These are phyloP conservation scores for Epizoanthus ramosus DNA, from an alignment of 92 coral and sea anemone species.

Conservation along the genomic window DNA sequence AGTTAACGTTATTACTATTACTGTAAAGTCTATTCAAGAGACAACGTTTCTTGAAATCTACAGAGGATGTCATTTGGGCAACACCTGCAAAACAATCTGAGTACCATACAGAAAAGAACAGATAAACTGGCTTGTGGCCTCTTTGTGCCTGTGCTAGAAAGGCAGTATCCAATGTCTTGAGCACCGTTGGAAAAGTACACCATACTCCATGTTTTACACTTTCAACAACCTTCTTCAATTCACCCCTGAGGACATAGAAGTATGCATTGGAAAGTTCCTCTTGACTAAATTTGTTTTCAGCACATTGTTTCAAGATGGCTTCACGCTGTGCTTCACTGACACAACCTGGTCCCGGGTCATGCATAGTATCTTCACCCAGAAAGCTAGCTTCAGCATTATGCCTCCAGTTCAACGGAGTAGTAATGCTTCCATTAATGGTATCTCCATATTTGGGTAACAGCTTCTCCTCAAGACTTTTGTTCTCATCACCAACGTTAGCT, in stretches of 20 bases:
- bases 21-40: conserved; percentile 15
- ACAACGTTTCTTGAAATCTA: conserved; percentile 42
- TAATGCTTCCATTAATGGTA: neutral
- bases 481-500: neutral
- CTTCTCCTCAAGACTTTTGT: neutral
- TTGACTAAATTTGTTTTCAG: conserved; percentile 6
- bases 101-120: conserved; percentile 39
- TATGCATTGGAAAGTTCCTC: conserved; percentile 38
- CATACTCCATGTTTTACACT: conserved; percentile 52
- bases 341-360: conserved; percentile 34
- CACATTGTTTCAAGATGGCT: conserved; percentile 42
- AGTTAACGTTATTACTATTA: neutral
- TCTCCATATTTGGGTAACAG: neutral
- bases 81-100: conserved; percentile 50
- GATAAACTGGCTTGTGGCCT: conserved; percentile 28
- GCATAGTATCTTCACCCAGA: neutral
- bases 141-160: conserved; percentile 22
- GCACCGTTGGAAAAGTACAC: conserved; percentile 11
- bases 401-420: neutral
- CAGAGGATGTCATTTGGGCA: conserved; percentile 55
- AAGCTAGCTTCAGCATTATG: neutral
- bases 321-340: conserved; percentile 36
- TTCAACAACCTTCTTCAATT: conserved; percentile 42
- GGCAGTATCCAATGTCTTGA: conserved; percentile 24
- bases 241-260: conserved; percentile 49